phyloP scores from a whole-genome alignment of 2,797 vertebrate genomes.

The Lepus oiostolus region DNA sequence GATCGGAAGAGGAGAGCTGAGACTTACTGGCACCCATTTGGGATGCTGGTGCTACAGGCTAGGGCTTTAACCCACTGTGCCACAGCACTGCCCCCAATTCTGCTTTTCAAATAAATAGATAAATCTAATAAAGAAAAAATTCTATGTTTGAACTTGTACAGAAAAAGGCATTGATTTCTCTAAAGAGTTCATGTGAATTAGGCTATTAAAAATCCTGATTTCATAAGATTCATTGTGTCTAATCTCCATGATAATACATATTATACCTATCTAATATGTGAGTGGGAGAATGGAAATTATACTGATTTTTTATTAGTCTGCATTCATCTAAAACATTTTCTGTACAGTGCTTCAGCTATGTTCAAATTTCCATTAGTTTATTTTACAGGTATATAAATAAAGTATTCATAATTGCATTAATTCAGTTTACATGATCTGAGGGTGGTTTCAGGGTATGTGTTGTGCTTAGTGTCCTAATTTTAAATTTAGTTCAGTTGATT shows the following conservation, averaged over 20 bases:
- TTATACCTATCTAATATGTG: conserved; percentile 7
- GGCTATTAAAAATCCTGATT: neutral
- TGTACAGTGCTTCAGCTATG: conserved; percentile 4
- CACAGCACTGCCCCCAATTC: too few species aligned
- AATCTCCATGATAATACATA: neutral
- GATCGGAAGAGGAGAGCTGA: too few species aligned
- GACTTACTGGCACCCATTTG: too few species aligned
- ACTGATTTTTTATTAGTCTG: conserved; percentile 34
- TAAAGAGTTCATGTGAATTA: neutral
- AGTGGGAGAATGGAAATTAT: conserved; percentile 51
- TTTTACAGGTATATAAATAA: conserved; percentile 55
- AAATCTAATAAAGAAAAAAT: neutral
- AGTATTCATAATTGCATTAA: conserved; percentile 45
- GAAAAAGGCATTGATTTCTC: neutral
- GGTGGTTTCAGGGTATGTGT: neutral
- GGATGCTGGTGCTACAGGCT: too few species aligned
- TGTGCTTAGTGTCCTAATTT: conserved; percentile 53
- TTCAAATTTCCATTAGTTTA: conserved; percentile 58
- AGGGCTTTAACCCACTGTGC: too few species aligned
- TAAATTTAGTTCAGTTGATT: conserved; percentile 45
- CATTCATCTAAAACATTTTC: conserved; percentile 62
- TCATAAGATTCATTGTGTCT: conserved; percentile 46
- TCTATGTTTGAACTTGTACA: neutral
- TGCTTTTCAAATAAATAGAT: too few species aligned
- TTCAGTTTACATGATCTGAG: neutral